A percentile compares a stretch with the other conserved stretches of the same genome.
Conservation (phyloP, 2,888 invertebrate genomes). For the Rosalia funebris region DNA sequence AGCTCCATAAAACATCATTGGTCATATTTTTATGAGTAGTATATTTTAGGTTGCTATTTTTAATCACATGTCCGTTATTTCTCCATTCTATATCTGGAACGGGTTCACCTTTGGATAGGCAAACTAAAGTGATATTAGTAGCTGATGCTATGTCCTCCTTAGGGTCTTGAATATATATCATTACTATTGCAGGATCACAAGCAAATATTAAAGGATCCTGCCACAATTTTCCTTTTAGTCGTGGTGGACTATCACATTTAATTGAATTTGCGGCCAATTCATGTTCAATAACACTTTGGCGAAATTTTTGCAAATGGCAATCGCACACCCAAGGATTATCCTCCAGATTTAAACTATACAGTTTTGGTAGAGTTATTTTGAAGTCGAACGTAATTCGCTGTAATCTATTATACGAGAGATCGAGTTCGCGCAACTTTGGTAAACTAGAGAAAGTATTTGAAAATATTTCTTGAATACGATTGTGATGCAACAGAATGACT, state of each 20-base stretch:
- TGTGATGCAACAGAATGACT: conserved; percentile 80
- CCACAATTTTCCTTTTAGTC: conserved; percentile 78
- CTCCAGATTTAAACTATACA: conserved; percentile 79
- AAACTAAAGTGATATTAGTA: conserved; percentile 77
- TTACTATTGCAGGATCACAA: conserved; percentile 80
- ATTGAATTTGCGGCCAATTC: conserved; percentile 82
- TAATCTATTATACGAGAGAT: conserved; percentile 79
- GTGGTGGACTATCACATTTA: conserved; percentile 76
- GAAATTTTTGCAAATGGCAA: conserved; percentile 81
- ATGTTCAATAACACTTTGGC: conserved; percentile 78
- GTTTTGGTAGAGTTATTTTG: conserved; percentile 72
- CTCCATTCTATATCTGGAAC: conserved; percentile 81
- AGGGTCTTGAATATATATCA: conserved; percentile 71
- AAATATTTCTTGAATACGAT: conserved; percentile 76
- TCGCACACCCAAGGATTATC: conserved; percentile 92
- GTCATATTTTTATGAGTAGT: conserved; percentile 51
- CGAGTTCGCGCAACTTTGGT: conserved; percentile 74
- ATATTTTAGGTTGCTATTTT: conserved; percentile 64
- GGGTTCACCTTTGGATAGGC: conserved; percentile 77
- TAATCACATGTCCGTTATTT: conserved; percentile 72
- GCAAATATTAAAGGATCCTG: conserved; percentile 81
- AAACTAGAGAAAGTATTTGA: conserved; percentile 66
- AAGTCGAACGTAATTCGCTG: conserved; percentile 72
- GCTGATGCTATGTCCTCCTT: conserved; percentile 71
- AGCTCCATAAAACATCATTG: conserved; percentile 67